Evolutionary conservation across 2,797 vertebrate species (phyloP), one percentile per base, ranked within the genome.

Genomic region (Silurus aristotelis): DNA sequence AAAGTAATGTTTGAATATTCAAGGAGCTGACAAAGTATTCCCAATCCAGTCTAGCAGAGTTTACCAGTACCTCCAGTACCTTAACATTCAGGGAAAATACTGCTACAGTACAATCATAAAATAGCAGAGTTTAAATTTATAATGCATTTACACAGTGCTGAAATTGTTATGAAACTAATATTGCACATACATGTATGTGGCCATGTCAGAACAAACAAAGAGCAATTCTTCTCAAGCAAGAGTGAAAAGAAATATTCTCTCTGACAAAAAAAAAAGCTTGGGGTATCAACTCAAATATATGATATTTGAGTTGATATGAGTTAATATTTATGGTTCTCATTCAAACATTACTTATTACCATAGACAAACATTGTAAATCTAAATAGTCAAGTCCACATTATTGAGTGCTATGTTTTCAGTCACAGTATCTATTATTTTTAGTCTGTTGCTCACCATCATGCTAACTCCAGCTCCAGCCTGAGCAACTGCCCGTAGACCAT

Each of bases 401-500:
- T 17, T 48, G 67, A 19, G 38, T 38, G 20, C 1, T 2, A 27
- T 25, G 9, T 71, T 64, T 56, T 8, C 27, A 63, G 13, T 15
- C 77, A 84, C 15, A 61, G 1, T 27, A 72, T 80, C 10, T 76
- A 7, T 68, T 64, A 31, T 6, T n/a, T 46, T 84, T 77, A 72
- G 27, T 22, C 9, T 75, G 13, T 25, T 25, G 73, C 94, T 94
- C 94, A 99, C 98, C 98, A 99, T 99, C 98, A 99, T 99, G 89
- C 96, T 96, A 88, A 99, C 88, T 25, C 98, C 98, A 46, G 96
- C 96, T 6, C 92, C 95, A 8, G 96, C 97, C 92, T 99, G 98
- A 66, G 96, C 97, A 0, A 95, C 93, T 0, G 98, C 96, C 90
- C 98, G 94, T 84, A 99, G 95, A 20, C 98, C 98, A 12, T 99